Conservation (phyloP, 2,797 vertebrate genomes). For the Staurois parvus region DNA sequence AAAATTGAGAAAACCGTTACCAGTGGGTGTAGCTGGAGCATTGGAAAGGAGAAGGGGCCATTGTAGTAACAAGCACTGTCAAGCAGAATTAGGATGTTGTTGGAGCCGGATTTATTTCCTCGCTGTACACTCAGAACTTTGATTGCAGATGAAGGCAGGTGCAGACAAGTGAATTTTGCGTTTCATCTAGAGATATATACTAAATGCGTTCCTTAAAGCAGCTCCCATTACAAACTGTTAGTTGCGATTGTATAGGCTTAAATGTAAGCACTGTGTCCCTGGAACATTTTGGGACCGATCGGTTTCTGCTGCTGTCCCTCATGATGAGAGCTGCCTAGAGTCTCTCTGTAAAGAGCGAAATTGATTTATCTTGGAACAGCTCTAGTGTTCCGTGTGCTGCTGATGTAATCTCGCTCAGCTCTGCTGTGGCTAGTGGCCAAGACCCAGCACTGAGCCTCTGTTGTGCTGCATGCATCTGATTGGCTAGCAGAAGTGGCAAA, state of each 20-base stretch:
- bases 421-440: conserved; percentile 70
- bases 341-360: conserved; percentile 76
- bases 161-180: too few species aligned
- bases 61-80: too few species aligned
- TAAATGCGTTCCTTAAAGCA: not conserved
- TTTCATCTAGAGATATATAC: not conserved
- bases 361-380: conserved; percentile 77
- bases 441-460: conserved; percentile 70
- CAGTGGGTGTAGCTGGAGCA: too few species aligned
- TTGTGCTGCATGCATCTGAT: conserved; percentile 69
- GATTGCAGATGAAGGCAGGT: too few species aligned
- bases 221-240: not conserved
- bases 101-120: too few species aligned
- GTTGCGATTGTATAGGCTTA: conserved; percentile 8
- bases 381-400: conserved; percentile 69
- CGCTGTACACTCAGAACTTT: too few species aligned
- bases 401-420: conserved; percentile 74
- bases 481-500: conserved; percentile 67
- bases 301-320: conserved; percentile 44
- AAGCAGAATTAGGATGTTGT: too few species aligned
- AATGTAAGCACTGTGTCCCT: conserved; percentile 23
- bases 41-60: too few species aligned
- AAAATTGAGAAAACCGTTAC: too few species aligned
- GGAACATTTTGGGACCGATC: not conserved
- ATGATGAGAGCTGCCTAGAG: conserved; percentile 72